Percentiles rank a stretch among this genome's conserved stretches.
phyloP scores from a whole-genome alignment of 2,888 invertebrate genomes.

The Eupithecia subfuscata region DNA sequence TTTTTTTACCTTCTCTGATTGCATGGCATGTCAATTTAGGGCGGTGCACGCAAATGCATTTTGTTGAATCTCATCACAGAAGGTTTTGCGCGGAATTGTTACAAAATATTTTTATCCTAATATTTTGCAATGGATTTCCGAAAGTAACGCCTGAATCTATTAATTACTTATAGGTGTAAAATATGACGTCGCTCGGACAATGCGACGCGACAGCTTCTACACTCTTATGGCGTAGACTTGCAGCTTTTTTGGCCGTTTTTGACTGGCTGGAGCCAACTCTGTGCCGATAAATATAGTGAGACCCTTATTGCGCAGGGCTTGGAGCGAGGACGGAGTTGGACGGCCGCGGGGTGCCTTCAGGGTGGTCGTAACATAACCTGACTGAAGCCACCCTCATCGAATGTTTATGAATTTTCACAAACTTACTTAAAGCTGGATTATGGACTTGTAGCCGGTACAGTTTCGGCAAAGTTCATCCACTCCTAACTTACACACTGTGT shows the following conservation, averaged over 20 bases:
- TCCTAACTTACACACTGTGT: constrained; percentile 35
- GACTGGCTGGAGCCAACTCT: not conserved
- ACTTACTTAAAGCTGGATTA: constrained; percentile 52
- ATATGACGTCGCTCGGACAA: not conserved
- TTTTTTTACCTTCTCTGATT: too few species aligned
- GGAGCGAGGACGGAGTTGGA: constrained; percentile 58
- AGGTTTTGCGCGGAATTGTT: too few species aligned
- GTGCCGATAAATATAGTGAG: not conserved
- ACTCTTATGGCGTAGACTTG: not conserved
- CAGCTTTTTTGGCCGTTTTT: not conserved
- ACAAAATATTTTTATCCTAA: too few species aligned
- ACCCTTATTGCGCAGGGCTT: constrained; percentile 56
- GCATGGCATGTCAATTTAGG: too few species aligned
- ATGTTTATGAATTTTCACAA: constrained; percentile 69
- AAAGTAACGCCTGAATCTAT: too few species aligned
- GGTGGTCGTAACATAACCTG: constrained; percentile 70
- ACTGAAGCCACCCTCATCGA: constrained; percentile 58
- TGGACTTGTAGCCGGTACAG: constrained; percentile 28
- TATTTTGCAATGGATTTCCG: too few species aligned
- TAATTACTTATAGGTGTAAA: not conserved
- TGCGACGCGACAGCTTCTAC: not conserved
- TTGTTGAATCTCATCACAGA: too few species aligned
- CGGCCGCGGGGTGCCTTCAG: constrained; percentile 54
- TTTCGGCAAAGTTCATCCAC: constrained; percentile 45
- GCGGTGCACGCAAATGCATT: too few species aligned